Evolutionary conservation across 2,797 vertebrate genomes (phyloP).

Genomic region (Pterois miles): DNA sequence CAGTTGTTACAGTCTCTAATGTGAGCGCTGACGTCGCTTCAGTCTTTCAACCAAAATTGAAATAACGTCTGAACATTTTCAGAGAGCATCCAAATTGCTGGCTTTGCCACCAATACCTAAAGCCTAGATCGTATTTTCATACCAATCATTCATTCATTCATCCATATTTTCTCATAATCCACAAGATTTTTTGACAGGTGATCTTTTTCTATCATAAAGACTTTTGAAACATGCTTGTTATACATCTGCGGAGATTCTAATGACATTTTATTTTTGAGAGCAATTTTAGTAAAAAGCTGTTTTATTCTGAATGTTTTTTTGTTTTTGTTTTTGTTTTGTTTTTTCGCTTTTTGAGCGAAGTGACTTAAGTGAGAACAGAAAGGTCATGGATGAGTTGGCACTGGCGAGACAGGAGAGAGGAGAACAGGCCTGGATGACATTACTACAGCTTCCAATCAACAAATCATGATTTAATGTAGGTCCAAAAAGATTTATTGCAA

Average conservation of each 20-base stretch:
- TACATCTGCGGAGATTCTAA: neutral
- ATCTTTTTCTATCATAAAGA: constrained; percentile 4
- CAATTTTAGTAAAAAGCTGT: neutral
- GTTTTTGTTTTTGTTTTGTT: neutral
- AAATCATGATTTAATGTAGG: neutral
- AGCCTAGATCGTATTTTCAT: neutral
- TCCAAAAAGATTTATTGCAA: neutral
- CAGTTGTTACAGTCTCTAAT: constrained; percentile 3
- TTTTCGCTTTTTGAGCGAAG: neutral
- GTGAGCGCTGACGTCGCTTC: constrained; percentile 6
- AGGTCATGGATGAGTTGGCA: neutral
- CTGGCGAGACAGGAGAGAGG: neutral
- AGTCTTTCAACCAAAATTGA: neutral
- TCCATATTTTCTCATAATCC: neutral
- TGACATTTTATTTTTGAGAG: neutral
- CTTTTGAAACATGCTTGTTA: constrained; percentile 1
- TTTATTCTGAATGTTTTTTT: neutral
- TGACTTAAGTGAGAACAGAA: neutral
- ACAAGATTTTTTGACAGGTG: neutral
- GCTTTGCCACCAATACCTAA: neutral
- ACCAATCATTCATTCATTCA: neutral
- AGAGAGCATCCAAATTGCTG: neutral
- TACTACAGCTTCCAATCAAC: neutral
- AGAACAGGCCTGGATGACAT: neutral
- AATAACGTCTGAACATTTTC: neutral